phyloP scores from a whole-genome alignment of 2,888 invertebrate species.

The Eupithecia insigniata region DNA sequence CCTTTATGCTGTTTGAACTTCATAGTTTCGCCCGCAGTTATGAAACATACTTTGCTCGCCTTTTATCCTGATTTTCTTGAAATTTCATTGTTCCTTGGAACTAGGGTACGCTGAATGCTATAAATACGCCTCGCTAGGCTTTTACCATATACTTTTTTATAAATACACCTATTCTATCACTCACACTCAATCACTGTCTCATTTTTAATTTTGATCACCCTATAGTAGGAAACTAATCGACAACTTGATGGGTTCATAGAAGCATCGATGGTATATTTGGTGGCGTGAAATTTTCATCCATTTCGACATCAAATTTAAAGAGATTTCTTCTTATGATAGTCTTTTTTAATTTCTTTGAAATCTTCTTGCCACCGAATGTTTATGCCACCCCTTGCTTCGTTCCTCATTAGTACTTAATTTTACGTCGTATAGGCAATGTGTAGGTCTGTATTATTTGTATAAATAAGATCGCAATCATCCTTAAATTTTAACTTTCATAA shows the following conservation, averaged over 20 bases:
- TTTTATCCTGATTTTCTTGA: conserved; percentile 12
- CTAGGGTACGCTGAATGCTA: conserved; percentile 18
- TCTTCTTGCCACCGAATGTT: background rate
- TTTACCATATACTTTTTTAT: conserved; percentile 18
- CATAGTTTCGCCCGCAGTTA: conserved; percentile 37
- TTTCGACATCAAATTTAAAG: background rate
- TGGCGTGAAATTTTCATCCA: background rate
- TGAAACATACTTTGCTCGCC: conserved; percentile 33
- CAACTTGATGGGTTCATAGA: background rate
- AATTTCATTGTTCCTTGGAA: conserved; percentile 26
- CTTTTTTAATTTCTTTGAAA: background rate
- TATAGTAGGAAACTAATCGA: background rate
- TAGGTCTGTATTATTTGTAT: background rate
- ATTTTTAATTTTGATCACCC: conserved; percentile 2
- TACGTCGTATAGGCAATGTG: background rate
- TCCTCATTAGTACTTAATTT: background rate
- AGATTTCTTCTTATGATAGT: background rate
- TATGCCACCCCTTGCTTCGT: background rate
- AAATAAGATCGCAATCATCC: background rate
- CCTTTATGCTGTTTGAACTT: conserved; percentile 32
- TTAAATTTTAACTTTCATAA: background rate
- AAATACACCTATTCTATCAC: conserved; percentile 20
- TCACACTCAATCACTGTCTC: conserved; percentile 1
- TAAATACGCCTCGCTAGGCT: conserved; percentile 33
- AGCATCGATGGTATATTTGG: background rate